Evolutionary conservation across 1,140 invertebrate species (phyloP), one percentile per base, ranked within the genome.

Genomic region (Lepidostoma basale): DNA sequence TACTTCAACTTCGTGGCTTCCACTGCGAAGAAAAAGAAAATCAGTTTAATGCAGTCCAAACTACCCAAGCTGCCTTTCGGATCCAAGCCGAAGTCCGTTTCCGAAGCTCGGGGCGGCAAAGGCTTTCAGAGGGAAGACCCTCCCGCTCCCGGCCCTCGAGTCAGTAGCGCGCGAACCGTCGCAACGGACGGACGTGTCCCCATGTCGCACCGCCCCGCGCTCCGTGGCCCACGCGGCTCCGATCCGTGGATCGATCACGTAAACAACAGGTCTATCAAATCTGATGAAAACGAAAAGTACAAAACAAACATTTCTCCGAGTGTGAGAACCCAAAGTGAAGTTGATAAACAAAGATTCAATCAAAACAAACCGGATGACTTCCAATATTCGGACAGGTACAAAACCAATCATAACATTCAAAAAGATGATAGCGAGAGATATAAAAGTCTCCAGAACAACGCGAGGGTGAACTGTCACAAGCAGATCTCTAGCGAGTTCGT

Each of bases 21-120:
- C 0, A 83, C 81, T 0, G 82, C 82, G 8, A 83, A 83, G 75
- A 83, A 83, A 75, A 83, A 83, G 74, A 83, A 81, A 69, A 80
- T 83, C 69, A 82, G 76, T 71, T 70, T 83, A 45, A 83, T 83
- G 82, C 80, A 81, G 67, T 77, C 80, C 3, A 78, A 77, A 64
- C 80, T 79, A 45, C 81, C 80, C 30, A 74, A 78, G 63, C 75
- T 80, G 33, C 79, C 80, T 60, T 81, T 82, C 70, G 71, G 33
- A 14, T 59, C 39, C 39, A 73, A 59, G 26, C 26, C 16, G 12
- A 25, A 69, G 14, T 36, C 26, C 52, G 12, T 2, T 9, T 36
- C 33, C 18, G 63, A 60, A 49, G 52, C 52, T 59, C 23, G 45
- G 40, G 33, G 36, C 62, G 52, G 78, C 77, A 73, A 74, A 76